Evolutionary conservation across 2,797 vertebrate genomes (phyloP).

Genomic region (Coccyzus lansbergi): DNA sequence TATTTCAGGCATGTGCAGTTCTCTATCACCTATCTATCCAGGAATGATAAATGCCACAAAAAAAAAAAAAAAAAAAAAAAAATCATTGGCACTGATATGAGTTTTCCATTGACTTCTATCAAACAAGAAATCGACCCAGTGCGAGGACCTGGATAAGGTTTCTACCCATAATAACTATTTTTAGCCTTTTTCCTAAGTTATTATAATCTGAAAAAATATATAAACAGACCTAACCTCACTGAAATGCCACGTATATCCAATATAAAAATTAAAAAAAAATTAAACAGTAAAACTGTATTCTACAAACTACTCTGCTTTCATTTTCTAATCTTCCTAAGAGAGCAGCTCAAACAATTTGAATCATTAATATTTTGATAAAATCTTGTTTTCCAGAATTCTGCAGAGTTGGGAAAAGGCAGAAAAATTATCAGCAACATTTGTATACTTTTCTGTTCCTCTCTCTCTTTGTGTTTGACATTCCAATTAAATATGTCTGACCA

Average conservation of each 20-base stretch:
- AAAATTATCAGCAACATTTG: not conserved
- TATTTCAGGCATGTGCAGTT: not conserved
- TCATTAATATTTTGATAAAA: slow-evolving; percentile 34
- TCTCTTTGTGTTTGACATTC: not conserved
- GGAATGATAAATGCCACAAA: slow-evolving; percentile 19
- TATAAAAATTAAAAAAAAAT: slow-evolving; percentile 9
- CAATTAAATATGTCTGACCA: slow-evolving; percentile 12
- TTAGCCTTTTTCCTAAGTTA: not conserved
- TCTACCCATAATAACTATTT: not conserved
- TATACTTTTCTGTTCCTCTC: not conserved
- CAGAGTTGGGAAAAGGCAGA: not conserved
- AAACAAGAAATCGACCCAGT: not conserved
- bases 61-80: not conserved
- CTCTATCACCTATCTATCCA: slow-evolving; percentile 25
- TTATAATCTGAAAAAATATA: not conserved
- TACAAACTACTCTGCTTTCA: not conserved
- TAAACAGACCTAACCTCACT: not conserved
- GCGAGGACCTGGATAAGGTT: not conserved
- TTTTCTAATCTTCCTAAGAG: slow-evolving; percentile 11
- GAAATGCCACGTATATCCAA: not conserved
- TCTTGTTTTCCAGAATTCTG: slow-evolving; percentile 3
- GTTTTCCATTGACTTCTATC: slow-evolving; percentile 15
- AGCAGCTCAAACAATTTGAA: not conserved
- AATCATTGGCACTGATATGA: slow-evolving; percentile 4
- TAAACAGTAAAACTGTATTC: not conserved